Percentiles rank a stretch among this genome's conserved stretches.
Conservation (phyloP, 2,113 vertebrate species). For the Poeciliopsis occidentalis region DNA sequence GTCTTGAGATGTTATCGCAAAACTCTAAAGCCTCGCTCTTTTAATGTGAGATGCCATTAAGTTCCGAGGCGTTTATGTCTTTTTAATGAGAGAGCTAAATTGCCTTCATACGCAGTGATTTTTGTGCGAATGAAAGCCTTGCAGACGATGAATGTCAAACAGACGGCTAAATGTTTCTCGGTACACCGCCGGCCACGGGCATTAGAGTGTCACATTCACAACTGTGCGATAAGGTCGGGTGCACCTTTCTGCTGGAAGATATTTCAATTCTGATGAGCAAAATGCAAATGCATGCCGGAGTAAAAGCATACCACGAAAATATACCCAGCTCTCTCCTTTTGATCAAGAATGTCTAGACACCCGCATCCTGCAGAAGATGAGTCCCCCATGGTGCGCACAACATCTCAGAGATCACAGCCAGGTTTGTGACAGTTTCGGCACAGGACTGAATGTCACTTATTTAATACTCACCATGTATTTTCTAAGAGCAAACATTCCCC, state of each 20-base stretch:
- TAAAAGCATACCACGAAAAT: slow-evolving; percentile 12
- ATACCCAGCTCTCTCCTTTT: slow-evolving; percentile 15
- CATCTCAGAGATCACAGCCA: slow-evolving; percentile 40
- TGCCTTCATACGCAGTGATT: slow-evolving; percentile 75
- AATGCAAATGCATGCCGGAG: slow-evolving; percentile 23
- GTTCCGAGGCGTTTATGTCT: slow-evolving; percentile 75
- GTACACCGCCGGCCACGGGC: slow-evolving; percentile 50
- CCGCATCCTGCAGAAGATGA: slow-evolving; percentile 19
- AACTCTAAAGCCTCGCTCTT: slow-evolving; percentile 64
- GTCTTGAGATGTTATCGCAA: slow-evolving; percentile 69
- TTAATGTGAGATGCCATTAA: slow-evolving; percentile 71
- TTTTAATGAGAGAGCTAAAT: slow-evolving; percentile 81
- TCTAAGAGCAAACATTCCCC: slow-evolving; percentile 23
- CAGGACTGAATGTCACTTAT: slow-evolving; percentile 27
- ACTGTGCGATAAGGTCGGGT: slow-evolving; percentile 37
- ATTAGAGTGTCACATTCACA: slow-evolving; percentile 48
- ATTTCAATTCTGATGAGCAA: slow-evolving; percentile 52
- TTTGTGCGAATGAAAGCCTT: slow-evolving; percentile 73
- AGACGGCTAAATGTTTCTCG: slow-evolving; percentile 67
- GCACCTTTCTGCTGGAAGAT: slow-evolving; percentile 32
- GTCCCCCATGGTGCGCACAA: slow-evolving; percentile 23
- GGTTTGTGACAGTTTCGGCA: slow-evolving; percentile 42
- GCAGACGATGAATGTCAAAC: slow-evolving; percentile 72
- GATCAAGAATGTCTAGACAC: slow-evolving; percentile 38
- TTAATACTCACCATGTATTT: slow-evolving; percentile 34